Conservation (phyloP, 2,888 invertebrate species). For the Ceratothoa steindachneri region DNA sequence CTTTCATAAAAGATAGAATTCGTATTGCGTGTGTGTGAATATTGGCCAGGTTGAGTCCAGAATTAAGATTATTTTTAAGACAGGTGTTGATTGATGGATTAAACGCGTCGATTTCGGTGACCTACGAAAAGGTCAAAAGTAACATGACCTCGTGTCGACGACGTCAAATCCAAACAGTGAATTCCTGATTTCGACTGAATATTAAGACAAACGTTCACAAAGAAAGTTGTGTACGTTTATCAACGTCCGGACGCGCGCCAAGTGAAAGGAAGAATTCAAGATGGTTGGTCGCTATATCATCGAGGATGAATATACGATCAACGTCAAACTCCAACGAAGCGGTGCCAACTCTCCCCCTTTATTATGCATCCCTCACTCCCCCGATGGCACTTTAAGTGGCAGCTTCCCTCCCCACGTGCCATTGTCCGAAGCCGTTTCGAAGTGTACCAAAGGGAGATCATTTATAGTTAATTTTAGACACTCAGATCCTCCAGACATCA, state of each 20-base stretch:
- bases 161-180: too few species aligned
- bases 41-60: too few species aligned
- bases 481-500: not conserved
- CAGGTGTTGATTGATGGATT: too few species aligned
- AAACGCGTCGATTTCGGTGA: too few species aligned
- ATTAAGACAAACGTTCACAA: too few species aligned
- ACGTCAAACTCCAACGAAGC: slow-evolving; percentile 27
- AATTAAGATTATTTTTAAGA: too few species aligned
- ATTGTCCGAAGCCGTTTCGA: not conserved
- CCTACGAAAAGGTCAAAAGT: too few species aligned
- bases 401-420: not conserved
- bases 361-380: not conserved
- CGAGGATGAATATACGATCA: slow-evolving; percentile 44
- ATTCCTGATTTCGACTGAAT: too few species aligned
- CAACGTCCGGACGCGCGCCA: not conserved
- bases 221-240: too few species aligned
- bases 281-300: slow-evolving; percentile 40
- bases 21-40: too few species aligned
- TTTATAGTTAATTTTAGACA: not conserved
- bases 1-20: too few species aligned
- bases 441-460: not conserved
- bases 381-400: not conserved
- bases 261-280: not conserved
- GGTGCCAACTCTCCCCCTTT: not conserved
- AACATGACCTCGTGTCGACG: too few species aligned